Evolutionary conservation across 2,888 invertebrate genomes (phyloP).

Genomic region (Cistogaster globosa): DNA sequence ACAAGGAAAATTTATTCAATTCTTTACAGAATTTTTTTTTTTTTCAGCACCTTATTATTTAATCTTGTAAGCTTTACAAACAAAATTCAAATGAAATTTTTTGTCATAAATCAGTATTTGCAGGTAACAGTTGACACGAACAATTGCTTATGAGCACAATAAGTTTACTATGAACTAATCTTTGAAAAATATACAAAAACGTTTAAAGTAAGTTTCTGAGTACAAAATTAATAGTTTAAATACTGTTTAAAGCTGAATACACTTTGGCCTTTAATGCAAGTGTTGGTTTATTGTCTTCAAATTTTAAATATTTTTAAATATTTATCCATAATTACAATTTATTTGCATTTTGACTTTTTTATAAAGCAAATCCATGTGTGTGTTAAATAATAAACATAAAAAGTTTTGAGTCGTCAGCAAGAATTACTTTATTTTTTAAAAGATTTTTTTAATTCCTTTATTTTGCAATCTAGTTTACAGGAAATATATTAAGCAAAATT

Average conservation of each 20-base stretch:
- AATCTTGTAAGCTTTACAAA: no score
- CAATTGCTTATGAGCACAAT: no score
- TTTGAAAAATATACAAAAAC: not conserved
- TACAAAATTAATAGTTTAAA: no score
- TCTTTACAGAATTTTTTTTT: no score
- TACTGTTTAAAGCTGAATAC: not conserved
- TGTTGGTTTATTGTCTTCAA: not conserved
- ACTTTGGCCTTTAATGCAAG: not conserved
- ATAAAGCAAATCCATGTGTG: conserved; percentile 30
- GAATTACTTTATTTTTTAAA: conserved; percentile 7
- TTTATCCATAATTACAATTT: conserved; percentile 30
- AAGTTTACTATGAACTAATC: no score
- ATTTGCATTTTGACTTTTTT: not conserved
- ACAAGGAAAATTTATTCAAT: no score
- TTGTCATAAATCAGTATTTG: not conserved
- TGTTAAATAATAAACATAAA: conserved; percentile 53
- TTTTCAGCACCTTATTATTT: no score
- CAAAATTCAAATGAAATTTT: no score
- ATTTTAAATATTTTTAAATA: not conserved
- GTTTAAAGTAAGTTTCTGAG: conserved; percentile 37
- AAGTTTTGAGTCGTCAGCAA: conserved; percentile 1
- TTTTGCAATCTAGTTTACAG: conserved; percentile 58
- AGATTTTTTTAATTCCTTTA: no score
- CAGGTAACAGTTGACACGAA: no score
- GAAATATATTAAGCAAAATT: no score